Percentiles rank a stretch among this genome's conserved stretches.
These are phyloP conservation scores for Enteromius viviparus DNA, from an alignment of 2,797 vertebrate genomes.

Conservation along the genomic window DNA sequence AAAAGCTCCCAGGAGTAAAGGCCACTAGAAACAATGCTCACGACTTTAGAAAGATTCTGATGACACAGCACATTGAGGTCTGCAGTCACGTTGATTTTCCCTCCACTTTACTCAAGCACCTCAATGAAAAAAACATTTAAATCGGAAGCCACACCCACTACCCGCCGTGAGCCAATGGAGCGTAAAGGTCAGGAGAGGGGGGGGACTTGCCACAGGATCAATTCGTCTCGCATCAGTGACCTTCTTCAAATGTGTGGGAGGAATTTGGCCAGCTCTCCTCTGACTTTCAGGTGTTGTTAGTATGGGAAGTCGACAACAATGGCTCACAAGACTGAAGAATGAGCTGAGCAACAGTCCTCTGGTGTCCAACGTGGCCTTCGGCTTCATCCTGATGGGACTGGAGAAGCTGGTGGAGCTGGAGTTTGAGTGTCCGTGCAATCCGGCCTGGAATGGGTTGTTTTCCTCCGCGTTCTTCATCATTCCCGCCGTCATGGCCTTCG, in stretches of 20 bases:
- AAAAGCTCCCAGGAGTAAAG: conserved; percentile 23
- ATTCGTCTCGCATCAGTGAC: conserved; percentile 77
- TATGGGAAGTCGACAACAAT: conserved; percentile 82
- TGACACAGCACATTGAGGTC: conserved; percentile 11
- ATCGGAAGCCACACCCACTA: conserved; percentile 77
- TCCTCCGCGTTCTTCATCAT: conserved; percentile 81
- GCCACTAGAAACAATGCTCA: not conserved
- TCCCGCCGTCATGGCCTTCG: conserved; percentile 79
- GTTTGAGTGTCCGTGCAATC: conserved; percentile 80
- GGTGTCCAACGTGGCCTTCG: conserved; percentile 80
- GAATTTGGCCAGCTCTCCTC: conserved; percentile 70
- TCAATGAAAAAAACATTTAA: conserved; percentile 73
- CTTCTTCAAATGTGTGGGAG: conserved; percentile 78
- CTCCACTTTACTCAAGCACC: conserved; percentile 76
- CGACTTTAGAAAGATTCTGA: conserved; percentile 2
- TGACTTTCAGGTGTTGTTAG: conserved; percentile 72
- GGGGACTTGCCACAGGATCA: conserved; percentile 73
- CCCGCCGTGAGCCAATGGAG: conserved; percentile 72
- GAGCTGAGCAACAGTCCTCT: conserved; percentile 81
- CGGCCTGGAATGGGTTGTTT: conserved; percentile 77
- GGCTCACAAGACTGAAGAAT: conserved; percentile 81
- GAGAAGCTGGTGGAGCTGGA: conserved; percentile 81
- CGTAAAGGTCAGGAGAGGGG: conserved; percentile 75
- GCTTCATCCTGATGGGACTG: conserved; percentile 80
- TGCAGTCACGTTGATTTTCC: conserved; percentile 65